Conservation (phyloP, 2,113 vertebrate species). For the Cnemophilus loriae region DNA sequence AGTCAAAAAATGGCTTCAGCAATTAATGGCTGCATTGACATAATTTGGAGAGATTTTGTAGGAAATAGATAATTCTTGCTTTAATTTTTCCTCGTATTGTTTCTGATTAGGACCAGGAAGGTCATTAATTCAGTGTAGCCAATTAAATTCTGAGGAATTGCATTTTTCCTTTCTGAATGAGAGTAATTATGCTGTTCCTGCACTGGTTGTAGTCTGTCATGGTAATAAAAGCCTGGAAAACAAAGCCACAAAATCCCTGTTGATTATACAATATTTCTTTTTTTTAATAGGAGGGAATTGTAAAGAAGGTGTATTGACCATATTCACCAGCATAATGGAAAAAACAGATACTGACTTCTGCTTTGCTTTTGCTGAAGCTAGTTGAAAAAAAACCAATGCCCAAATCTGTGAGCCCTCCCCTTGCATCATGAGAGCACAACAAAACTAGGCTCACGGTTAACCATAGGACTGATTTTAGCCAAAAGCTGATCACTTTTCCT, state of each 20-base stretch:
- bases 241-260: background rate
- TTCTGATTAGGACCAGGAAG: background rate
- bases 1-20: background rate
- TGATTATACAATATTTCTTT: background rate
- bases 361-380: background rate
- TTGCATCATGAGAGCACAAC: background rate
- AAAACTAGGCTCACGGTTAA: background rate
- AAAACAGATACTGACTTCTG: background rate
- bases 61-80: background rate
- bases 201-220: background rate
- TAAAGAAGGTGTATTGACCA: background rate
- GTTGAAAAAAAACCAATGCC: background rate
- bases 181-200: background rate
- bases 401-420: background rate
- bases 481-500: background rate
- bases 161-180: background rate
- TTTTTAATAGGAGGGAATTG: background rate
- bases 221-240: background rate
- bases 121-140: background rate
- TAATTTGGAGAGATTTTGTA: background rate
- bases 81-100: constrained; percentile 10
- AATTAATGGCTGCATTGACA: background rate
- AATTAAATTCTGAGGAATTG: constrained; percentile 11
- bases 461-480: background rate
- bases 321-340: background rate